phyloP scores from a whole-genome alignment of 92 coral and sea anemone genomes.

The Pocillopora meandrina region DNA sequence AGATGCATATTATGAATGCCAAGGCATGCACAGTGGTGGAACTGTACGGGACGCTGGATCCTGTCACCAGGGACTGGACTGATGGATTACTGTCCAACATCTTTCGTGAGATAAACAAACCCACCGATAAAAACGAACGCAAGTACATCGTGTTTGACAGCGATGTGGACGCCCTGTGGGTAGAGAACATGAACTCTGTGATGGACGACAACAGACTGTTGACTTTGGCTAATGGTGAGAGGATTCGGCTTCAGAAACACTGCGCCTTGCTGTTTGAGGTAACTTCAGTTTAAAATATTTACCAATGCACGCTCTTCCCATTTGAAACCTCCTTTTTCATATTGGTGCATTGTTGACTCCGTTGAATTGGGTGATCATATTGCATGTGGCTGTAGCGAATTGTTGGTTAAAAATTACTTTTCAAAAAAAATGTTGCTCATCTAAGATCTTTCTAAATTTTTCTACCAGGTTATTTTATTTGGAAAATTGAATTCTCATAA shows the following conservation, averaged over 20 bases:
- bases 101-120: constrained; percentile 99
- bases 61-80: constrained; percentile 99
- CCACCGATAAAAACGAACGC: constrained; percentile 98
- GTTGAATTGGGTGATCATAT: too few relatives aligned
- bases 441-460: too few relatives aligned
- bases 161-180: constrained; percentile 99
- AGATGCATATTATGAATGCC: constrained; percentile 90
- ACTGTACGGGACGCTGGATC: constrained; percentile 96
- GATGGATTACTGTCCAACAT: constrained; percentile 95
- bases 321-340: too few relatives aligned
- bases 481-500: not conserved
- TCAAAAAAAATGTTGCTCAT: too few relatives aligned
- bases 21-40: constrained; percentile 98
- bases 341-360: too few relatives aligned
- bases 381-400: too few relatives aligned
- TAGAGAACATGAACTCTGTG: constrained; percentile 99
- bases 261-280: constrained; percentile 99
- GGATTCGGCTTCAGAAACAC: constrained; percentile 97
- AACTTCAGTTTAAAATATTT: not conserved
- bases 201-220: constrained; percentile 98
- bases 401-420: too few relatives aligned
- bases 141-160: constrained; percentile 99
- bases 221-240: constrained; percentile 97
- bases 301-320: too few relatives aligned
- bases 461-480: too few relatives aligned